A percentile compares a stretch with the other conserved stretches of the same genome.
These are phyloP conservation scores for Capreolus pygargus DNA, from an alignment of 2,113 vertebrate species.

Conservation along the genomic window DNA sequence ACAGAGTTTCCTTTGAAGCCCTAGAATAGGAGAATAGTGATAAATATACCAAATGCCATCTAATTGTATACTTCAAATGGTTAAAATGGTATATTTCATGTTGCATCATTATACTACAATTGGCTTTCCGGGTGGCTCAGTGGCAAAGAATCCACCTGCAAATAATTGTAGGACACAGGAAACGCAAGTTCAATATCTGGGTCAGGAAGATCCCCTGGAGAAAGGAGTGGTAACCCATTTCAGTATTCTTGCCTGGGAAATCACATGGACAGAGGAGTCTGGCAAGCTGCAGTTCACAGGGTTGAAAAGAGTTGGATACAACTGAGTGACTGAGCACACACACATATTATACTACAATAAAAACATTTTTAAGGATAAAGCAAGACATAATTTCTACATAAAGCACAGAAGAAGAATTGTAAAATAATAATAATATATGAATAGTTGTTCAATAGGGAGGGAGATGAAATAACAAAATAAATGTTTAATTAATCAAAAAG, in stretches of 20 bases:
- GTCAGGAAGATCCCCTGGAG: rapidly evolving
- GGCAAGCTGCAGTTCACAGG: neutral
- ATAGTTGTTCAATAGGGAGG: neutral
- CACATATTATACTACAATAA: neutral
- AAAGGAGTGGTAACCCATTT: neutral
- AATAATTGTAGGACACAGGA: neutral
- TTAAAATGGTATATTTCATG: neutral
- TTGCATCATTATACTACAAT: neutral
- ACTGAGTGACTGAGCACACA: neutral
- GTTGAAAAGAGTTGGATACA: neutral
- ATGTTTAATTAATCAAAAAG: neutral
- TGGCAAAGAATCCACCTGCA: neutral
- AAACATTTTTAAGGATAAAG: neutral
- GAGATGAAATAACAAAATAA: neutral
- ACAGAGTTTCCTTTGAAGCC: neutral
- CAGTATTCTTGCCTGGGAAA: neutral
- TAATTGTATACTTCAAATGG: neutral
- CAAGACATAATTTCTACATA: neutral
- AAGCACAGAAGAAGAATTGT: neutral
- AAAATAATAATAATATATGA: neutral
- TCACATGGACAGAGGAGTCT: neutral
- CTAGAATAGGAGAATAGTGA: neutral
- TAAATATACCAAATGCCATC: neutral
- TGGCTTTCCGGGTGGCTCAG: neutral
- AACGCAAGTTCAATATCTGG: neutral